Evolutionary conservation across 2,797 vertebrate species (phyloP).

Genomic region (Leptatherina wallacei): DNA sequence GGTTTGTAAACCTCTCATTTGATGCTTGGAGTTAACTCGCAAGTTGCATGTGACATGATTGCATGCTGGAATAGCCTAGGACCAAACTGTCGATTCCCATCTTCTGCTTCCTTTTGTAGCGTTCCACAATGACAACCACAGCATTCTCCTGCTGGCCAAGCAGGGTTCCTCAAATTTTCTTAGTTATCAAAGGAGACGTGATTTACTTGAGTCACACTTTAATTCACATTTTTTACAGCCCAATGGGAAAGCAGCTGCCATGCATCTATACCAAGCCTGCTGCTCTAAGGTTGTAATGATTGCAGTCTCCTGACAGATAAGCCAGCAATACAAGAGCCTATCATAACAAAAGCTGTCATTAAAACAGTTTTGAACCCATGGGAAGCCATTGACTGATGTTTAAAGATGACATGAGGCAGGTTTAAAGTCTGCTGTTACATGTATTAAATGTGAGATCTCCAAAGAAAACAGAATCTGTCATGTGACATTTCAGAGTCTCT

Average conservation of each 20-base stretch:
- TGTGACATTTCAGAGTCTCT: slow-evolving; percentile 14
- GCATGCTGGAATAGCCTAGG: slow-evolving; percentile 33
- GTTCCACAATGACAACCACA: background rate
- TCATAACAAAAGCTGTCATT: slow-evolving; percentile 59
- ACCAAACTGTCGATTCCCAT: slow-evolving; percentile 21
- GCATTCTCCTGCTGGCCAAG: slow-evolving; percentile 1
- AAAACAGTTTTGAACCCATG: slow-evolving; percentile 42
- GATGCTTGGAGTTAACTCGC: slow-evolving; percentile 30
- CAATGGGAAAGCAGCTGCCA: slow-evolving; percentile 8
- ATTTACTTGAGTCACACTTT: slow-evolving; percentile 13
- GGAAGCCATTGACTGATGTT: slow-evolving; percentile 25
- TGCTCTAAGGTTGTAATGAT: slow-evolving; percentile 13
- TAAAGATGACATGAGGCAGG: slow-evolving; percentile 29
- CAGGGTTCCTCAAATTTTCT: slow-evolving; percentile 9
- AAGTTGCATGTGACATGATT: slow-evolving; percentile 57
- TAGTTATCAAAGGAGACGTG: background rate
- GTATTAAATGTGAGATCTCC: slow-evolving; percentile 28
- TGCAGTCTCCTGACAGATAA: slow-evolving; percentile 16
- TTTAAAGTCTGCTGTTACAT: slow-evolving; percentile 20
- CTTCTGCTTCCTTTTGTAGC: background rate
- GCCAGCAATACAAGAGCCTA: slow-evolving; percentile 10
- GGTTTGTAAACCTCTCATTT: slow-evolving; percentile 46
- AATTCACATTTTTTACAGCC: slow-evolving; percentile 1
- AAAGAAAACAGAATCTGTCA: slow-evolving; percentile 54
- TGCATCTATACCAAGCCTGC: slow-evolving; percentile 4